Evolutionary conservation across 2,888 invertebrate species (phyloP), one percentile per base, ranked within the genome.

Genomic region (Catocala fraxini): DNA sequence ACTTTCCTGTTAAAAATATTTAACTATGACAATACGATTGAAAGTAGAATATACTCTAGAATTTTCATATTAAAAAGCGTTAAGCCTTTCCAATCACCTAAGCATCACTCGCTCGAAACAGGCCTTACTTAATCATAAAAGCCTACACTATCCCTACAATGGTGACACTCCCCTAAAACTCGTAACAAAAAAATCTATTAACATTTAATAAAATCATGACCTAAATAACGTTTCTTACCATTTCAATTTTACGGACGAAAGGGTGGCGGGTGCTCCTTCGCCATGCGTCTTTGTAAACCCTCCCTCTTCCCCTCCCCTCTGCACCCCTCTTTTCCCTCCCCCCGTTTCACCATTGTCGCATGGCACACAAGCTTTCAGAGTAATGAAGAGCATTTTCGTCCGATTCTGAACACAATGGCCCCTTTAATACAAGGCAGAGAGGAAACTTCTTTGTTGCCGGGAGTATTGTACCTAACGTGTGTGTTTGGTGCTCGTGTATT

Each of bases 361-460:
- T 88, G 88, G 92, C 92, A 93, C 90, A 91, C 92, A 90, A 93
- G 94, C 94, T 94, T 94, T 94, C 94, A 94, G 89, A 90, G 92
- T 94, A 94, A 94, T 94, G 94, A 94, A 94, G 94, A 94, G 94
- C 93, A 94, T 94, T 94, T 94, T 94, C 93, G 94, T 94, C 93
- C 94, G 93, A 94, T 94, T 94, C 90, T 80, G 88, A 84, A 62
- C 82, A 94, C 94, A 94, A 93, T 93, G 79, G 84, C 68, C 82
- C 89, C 91, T 93, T 91, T 94, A 93, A 92, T 93, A 94, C 93
- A 90, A 93, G 88, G 91, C 85, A 87, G 90, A 92, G 91, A 93
- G 91, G 91, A 90, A 89, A 89, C 82, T 89, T 88, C 88, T 90
- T 93, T 94, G 93, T 93, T 80, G 87, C 78, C 77, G 69, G 54